Base-by-base conservation (phyloP, 2,888 invertebrate genomes). In the Hermodice carunculata region DNA sequence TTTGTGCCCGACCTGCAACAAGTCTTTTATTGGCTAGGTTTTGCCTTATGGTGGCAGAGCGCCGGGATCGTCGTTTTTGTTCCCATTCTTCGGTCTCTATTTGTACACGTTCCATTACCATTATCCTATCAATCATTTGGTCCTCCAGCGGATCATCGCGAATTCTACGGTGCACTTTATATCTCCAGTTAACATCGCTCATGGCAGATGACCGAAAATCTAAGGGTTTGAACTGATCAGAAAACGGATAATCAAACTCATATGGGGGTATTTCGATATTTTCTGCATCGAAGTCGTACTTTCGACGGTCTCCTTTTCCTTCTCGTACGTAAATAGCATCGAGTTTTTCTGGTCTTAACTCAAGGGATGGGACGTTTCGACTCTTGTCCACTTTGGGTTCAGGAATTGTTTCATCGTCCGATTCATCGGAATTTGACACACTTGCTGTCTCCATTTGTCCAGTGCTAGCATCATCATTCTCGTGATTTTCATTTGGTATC, bases 251-350 rank as follows among this genome's bases (percentile, higher is more conserved):
- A 31, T 67, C 58, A 53, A 81, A 82, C 57, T 75, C 73, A 65
- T 78, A 81, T 1, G 72, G 67, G 0, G 80, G 79, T 34, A 72
- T 29, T 19, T 78, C 78, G 19, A 75, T 66, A 26, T 76, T 78
- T 26, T 73, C 69, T 44, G 78, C 78, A 66, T 80, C 80, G 66
- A 81, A 81, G 60, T 82, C 81, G 58, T 78, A 81, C 37, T 76
- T 73, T 6, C 76, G 66, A 71, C 77, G 74, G 57, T 81, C 80
- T 28, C 74, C 70, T 43, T 73, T 73, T 29, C 76, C 73, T 46
- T 75, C 77, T 0, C 79, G 79, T n/a, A 76, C 70, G 60, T 79
- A 74, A 48, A 80, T 64, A 40, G 73, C 70, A 67, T 82, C 82
- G 44, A 78, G 64, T 63, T 75, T 76, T 57, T 81, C 82, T 0